Percentiles rank a stretch among this genome's conserved stretches.
These are phyloP conservation scores for Aphelenchoides fujianensis DNA, from an alignment of 1,140 invertebrate genomes.

Conservation along the genomic window DNA sequence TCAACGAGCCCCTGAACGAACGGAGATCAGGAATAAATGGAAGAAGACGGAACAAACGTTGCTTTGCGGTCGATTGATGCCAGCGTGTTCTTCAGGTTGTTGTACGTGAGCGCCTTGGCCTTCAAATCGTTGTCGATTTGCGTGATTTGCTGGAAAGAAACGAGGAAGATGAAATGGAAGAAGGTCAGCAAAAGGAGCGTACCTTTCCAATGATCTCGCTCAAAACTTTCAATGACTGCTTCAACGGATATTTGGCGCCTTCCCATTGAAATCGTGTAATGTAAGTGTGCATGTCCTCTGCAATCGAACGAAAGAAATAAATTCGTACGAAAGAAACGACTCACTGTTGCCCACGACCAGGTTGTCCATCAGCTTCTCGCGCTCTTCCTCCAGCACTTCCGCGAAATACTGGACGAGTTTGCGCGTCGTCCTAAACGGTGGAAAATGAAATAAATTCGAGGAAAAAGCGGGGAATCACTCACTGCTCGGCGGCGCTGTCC, in stretches of 20 bases:
- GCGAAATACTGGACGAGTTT: conserved; percentile 85
- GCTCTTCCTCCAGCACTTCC: conserved; percentile 93
- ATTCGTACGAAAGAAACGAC: conserved; percentile 29
- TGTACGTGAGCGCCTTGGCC: conserved; percentile 88
- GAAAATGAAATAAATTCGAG: too few relatives aligned
- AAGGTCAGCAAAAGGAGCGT: background rate
- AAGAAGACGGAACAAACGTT: conserved; percentile 72
- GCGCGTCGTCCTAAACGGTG: conserved; percentile 64
- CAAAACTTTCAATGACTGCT: conserved; percentile 91
- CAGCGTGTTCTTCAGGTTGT: conserved; percentile 89
- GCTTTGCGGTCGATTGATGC: conserved; percentile 97
- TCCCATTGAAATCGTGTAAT: conserved; percentile 98
- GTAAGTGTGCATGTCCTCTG: conserved; percentile 87
- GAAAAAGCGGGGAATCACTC: conserved; percentile 48
- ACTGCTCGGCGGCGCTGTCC: conserved; percentile 83
- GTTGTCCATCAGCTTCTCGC: conserved; percentile 92
- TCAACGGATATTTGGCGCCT: conserved; percentile 97
- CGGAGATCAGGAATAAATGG: conserved; percentile 37
- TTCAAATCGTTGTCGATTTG: conserved; percentile 97
- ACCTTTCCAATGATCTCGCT: conserved; percentile 95
- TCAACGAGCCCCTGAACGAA: conserved; percentile 80
- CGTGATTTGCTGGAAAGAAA: conserved; percentile 75
- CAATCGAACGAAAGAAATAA: conserved; percentile 41
- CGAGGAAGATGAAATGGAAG: conserved; percentile 9
- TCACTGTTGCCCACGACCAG: conserved; percentile 71